A percentile compares a stretch with the other conserved stretches of the same genome.
phyloP scores from a whole-genome alignment of 1,140 invertebrate genomes.

The Stenopsyche tienmushanensis region DNA sequence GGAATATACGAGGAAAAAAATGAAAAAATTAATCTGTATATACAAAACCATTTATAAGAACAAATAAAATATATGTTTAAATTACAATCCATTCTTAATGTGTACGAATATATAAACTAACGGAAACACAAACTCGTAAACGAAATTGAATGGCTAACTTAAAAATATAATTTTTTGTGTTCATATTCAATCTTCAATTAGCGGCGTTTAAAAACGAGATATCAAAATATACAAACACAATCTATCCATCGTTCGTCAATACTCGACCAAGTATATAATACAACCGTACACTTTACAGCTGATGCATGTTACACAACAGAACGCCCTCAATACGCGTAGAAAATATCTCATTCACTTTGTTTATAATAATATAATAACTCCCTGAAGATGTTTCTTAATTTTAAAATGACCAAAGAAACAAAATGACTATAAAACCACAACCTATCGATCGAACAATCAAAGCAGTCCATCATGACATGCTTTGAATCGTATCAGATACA shows the following conservation, averaged over 20 bases:
- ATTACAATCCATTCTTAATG: constrained; percentile 37
- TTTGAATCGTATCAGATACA: no score
- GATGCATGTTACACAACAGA: not conserved
- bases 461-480: no score
- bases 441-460: no score
- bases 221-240: constrained; percentile 15
- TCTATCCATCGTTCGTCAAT: not conserved
- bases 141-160: constrained; percentile 28
- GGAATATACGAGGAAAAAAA: constrained; percentile 14
- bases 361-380: no score
- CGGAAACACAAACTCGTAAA: constrained; percentile 38
- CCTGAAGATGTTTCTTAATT: no score
- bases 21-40: constrained; percentile 23
- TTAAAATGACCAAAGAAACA: no score
- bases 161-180: constrained; percentile 19
- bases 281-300: not conserved
- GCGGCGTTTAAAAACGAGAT: constrained; percentile 7
- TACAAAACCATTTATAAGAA: constrained; percentile 42
- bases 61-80: constrained; percentile 34
- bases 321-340: not conserved
- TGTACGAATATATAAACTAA: constrained; percentile 37
- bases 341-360: not conserved
- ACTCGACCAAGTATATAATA: not conserved
- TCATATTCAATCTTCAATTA: constrained; percentile 9
- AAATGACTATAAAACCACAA: no score